These are phyloP conservation scores for Sceliomorpha sp. DNA, from an alignment of 2,888 invertebrate species.

Conservation along the genomic window DNA sequence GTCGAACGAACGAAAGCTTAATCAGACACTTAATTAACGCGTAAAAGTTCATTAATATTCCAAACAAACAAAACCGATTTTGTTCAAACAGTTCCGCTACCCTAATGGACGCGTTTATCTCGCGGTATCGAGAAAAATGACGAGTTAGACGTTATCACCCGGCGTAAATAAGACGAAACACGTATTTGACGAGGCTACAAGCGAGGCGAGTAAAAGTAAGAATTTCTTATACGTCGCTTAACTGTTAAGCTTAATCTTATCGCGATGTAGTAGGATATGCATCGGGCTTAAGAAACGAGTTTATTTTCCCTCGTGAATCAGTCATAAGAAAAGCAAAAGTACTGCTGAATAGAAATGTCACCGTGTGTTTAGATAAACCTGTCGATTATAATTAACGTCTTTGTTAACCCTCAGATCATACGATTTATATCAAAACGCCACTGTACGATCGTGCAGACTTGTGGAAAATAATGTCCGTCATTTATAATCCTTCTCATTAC, in stretches of 20 bases:
- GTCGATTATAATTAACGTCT: slow-evolving; percentile 40
- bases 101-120: no score
- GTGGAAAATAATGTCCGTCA: no score
- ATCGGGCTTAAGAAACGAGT: slow-evolving; percentile 33
- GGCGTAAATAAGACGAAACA: slow-evolving; percentile 33
- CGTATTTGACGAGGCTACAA: no score
- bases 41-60: no score
- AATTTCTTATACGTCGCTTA: slow-evolving; percentile 39
- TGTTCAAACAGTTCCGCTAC: no score
- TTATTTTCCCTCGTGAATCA: slow-evolving; percentile 39
- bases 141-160: slow-evolving; percentile 29
- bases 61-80: no score
- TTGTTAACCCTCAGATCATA: no score
- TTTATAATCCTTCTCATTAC: no score
- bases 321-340: slow-evolving; percentile 35
- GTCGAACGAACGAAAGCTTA: no score
- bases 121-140: no score
- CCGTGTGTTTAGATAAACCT: slow-evolving; percentile 25
- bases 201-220: slow-evolving; percentile 24
- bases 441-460: slow-evolving; percentile 12
- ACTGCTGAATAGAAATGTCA: slow-evolving; percentile 41
- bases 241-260: slow-evolving; percentile 51
- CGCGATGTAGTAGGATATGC: slow-evolving; percentile 45
- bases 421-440: no score
- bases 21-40: no score